These are phyloP conservation scores for Pterocles gutturalis DNA, from an alignment of 2,113 vertebrate genomes.

Conservation along the genomic window DNA sequence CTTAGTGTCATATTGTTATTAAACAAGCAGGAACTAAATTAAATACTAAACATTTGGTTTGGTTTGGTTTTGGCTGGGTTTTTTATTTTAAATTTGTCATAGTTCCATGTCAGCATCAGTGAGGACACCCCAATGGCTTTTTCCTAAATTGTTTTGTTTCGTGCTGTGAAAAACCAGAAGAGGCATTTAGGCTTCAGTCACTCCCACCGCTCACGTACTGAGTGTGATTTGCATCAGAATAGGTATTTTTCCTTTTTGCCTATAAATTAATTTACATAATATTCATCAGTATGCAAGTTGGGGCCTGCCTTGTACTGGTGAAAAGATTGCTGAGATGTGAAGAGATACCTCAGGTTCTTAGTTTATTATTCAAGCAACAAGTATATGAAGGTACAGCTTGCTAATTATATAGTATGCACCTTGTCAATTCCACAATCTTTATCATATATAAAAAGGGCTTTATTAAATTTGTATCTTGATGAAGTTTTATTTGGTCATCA, in stretches of 20 bases:
- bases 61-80: background rate
- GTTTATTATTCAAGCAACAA: background rate
- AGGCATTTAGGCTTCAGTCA: background rate
- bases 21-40: background rate
- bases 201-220: background rate
- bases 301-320: background rate
- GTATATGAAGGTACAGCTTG: background rate
- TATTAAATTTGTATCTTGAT: background rate
- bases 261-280: background rate
- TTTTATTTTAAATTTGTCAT: background rate
- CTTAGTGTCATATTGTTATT: background rate
- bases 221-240: constrained; percentile 50
- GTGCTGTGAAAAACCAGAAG: background rate
- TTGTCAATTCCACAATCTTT: background rate
- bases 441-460: background rate
- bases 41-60: background rate
- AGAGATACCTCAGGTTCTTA: background rate
- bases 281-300: background rate
- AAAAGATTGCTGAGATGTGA: background rate
- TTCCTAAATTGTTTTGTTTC: background rate
- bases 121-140: background rate
- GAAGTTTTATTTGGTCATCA: background rate
- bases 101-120: background rate
- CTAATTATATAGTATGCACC: background rate
- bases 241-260: constrained; percentile 32